Evolutionary conservation across 2,888 invertebrate species (phyloP), one percentile per base, ranked within the genome.

Genomic region (Limnephilus marmoratus): DNA sequence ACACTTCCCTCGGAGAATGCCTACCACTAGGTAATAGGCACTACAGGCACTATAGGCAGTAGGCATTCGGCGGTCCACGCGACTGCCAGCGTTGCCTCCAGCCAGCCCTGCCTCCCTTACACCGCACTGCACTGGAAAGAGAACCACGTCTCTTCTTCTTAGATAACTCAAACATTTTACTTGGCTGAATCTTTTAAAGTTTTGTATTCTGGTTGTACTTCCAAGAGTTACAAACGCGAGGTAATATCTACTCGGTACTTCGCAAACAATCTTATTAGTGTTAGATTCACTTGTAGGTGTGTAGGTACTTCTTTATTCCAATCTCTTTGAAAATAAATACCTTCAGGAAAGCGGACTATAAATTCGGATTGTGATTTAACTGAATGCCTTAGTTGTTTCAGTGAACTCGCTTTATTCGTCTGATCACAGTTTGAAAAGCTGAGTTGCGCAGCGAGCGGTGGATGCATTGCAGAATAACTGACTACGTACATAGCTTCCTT

Each of bases 31-130:
- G 68, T n/a, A n/a, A 24, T 68, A 68, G 68, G 68, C 68, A 68
- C 49, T 49, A 45, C 2, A 49, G 45, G 49, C 68, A 68, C 49
- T 49, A 45, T 12, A 49, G 49, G 49, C 9, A 68, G 82, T 85
- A 80, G 90, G 85, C 90, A 81, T 81, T 91, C 85, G 81, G 92
- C 92, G 86, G 92, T 41, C 85, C 81, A 90, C 68, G 90, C 85
- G 31, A 34, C 90, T 85, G 83, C 68, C 53, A 15, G 49, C 49
- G 15, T 15, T 49, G 49, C 15, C 49, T 45, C 45, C 45, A 45
- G 45, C 49, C 49, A 68, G 68, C 68, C 2, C n/a, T 24, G 68
- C 68, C 68, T 68, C 68, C 68, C 49, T 49, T 49, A 85, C 37
- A 37, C 68, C 34, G 5, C 53, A 29, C 24, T 49, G 85, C 18